Evolutionary conservation across 2,113 vertebrate species (phyloP).

Genomic region (Cromileptes altivelis): DNA sequence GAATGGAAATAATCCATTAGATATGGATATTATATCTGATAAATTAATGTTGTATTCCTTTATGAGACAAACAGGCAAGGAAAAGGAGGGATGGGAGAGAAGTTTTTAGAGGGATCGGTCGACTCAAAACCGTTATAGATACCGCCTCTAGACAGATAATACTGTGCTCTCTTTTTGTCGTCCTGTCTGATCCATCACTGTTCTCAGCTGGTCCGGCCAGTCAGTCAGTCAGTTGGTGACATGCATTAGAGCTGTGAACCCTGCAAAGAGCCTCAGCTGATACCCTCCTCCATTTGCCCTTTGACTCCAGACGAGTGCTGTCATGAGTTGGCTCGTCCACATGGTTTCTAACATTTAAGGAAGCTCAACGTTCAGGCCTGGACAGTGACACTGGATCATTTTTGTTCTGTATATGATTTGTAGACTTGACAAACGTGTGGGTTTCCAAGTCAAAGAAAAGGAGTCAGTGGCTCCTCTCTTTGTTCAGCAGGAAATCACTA

Average conservation of each 20-base stretch:
- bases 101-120: background rate
- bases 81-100: background rate
- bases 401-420: background rate
- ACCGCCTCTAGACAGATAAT: background rate
- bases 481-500: constrained; percentile 17
- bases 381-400: background rate
- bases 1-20: no score
- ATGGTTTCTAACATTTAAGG: background rate
- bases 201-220: constrained; percentile 20
- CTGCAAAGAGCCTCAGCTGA: constrained; percentile 12
- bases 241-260: constrained; percentile 2
- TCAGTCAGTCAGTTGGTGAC: constrained; percentile 12
- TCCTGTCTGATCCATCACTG: constrained; percentile 25
- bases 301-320: constrained; percentile 22
- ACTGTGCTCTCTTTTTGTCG: background rate
- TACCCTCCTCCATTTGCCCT: constrained; percentile 3
- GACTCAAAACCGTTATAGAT: background rate
- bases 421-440: constrained; percentile 5
- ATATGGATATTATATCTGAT: background rate
- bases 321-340: background rate
- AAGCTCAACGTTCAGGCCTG: background rate
- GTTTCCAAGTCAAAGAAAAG: constrained; percentile 9
- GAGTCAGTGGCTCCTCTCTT: constrained; percentile 8
- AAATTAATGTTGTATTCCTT: background rate
- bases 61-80: background rate